Percentiles rank a stretch among this genome's conserved stretches.
Evolutionary conservation across 2,888 invertebrate genomes (phyloP).

Genomic region (Pseudeuparius sepicola): DNA sequence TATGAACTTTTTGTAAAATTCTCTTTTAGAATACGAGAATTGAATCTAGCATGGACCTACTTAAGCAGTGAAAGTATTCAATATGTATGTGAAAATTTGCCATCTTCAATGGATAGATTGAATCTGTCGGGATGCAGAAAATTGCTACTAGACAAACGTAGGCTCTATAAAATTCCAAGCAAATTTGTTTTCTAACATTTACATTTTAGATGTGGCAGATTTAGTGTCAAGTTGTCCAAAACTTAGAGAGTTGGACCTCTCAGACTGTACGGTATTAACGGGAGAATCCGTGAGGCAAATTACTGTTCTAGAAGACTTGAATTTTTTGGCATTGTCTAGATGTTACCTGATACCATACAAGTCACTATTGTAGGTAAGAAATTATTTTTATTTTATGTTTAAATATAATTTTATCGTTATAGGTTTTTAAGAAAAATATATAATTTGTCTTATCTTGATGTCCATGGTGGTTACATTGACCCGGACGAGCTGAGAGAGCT

Average conservation of each 20-base stretch:
- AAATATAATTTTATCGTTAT: no score
- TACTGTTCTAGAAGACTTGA: conserved; percentile 49
- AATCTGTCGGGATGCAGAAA: conserved; percentile 78
- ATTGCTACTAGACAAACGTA: conserved; percentile 64
- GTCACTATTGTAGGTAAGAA: conserved; percentile 57
- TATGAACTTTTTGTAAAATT: conserved; percentile 7
- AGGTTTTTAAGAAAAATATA: conserved; percentile 46
- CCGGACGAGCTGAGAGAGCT: conserved; percentile 43
- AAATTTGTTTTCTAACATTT: conserved; percentile 7
- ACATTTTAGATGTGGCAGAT: conserved; percentile 53
- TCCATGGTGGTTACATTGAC: conserved; percentile 74
- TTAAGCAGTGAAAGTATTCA: conserved; percentile 51
- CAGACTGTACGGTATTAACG: conserved; percentile 71
- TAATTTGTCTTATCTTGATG: conserved; percentile 63
- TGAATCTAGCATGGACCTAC: conserved; percentile 78
- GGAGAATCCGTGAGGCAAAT: conserved; percentile 49
- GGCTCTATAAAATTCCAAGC: conserved; percentile 31
- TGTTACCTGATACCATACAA: conserved; percentile 68
- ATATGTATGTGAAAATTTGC: conserved; percentile 50
- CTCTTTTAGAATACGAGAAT: conserved; percentile 49
- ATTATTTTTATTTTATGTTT: no score
- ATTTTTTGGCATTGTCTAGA: conserved; percentile 69
- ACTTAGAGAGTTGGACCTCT: conserved; percentile 76
- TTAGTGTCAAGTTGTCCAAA: conserved; percentile 58
- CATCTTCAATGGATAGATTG: conserved; percentile 56